Base-by-base conservation (phyloP, 2,888 invertebrate genomes). In the Autographa pulchrina region DNA sequence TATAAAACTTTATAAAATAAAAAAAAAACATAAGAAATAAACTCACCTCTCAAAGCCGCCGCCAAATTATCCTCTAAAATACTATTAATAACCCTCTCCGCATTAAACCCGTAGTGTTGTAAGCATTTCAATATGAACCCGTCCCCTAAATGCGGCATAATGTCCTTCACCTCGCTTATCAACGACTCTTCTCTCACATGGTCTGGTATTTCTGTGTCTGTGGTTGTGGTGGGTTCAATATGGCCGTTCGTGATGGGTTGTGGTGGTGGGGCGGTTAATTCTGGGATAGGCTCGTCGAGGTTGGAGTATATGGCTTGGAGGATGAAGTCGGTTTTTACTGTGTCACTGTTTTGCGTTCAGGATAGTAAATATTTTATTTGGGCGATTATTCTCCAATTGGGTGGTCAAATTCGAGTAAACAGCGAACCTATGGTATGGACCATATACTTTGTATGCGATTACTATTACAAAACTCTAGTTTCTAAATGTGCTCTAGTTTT, bases 61-160 rank as follows among this genome's bases (percentile, higher is more conserved):
- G 90, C 94, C 68, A 96, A 86, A 81, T 96, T 97, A 81, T 97
- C 97, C 91, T 99, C 99, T 63, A 99, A 92, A 72, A 99, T 95
- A 62, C 98, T 98, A 89, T 98, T 97, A 72, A 99, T 97, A 4
- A 98, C 98, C 81, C 97, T 96, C 80, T 97, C 98, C 0, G 97
- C 96, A 82, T 97, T 96, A 90, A 97, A 97, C 25, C 97, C 97
- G 86, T 98, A 98, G 86, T 98, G 96, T 83, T 97, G 96, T 67
- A 99, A 93, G 83, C 98, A 97, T 87, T 96, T 96, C 92, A 98
- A 92, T 43, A 97, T 96, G 75, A 97, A 97, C 0, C 97, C 98
- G 85, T 98, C 98, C 0, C 98, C 98, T 62, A 98, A 95, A 92
- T 98, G 97, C 2, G 98, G 98, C 60, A 99, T 94, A 70, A 99